Evolutionary conservation across 2,888 invertebrate genomes (phyloP).

Genomic region (Tribolium freemani): DNA sequence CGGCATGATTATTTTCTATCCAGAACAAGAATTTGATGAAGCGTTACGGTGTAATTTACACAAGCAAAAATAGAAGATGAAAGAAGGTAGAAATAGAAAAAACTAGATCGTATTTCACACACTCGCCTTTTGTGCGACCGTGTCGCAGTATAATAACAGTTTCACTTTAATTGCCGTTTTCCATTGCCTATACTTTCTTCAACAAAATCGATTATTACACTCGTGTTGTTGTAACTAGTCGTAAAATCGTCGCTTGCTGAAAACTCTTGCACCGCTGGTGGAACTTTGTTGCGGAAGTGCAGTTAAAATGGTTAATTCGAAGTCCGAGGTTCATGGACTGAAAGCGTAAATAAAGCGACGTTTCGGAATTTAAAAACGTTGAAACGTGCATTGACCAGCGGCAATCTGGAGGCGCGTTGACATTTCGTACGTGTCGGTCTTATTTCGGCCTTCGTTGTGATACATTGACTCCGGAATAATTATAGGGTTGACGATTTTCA

Average conservation of each 20-base stretch:
- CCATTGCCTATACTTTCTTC: slow-evolving; percentile 12
- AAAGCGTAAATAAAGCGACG: slow-evolving; percentile 38
- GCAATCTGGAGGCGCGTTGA: slow-evolving; percentile 14
- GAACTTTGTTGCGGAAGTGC: slow-evolving; percentile 31
- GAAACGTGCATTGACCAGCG: slow-evolving; percentile 28
- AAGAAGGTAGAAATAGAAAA: neutral
- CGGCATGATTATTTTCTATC: slow-evolving; percentile 40
- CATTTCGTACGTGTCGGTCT: slow-evolving; percentile 18
- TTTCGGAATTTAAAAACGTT: slow-evolving; percentile 15
- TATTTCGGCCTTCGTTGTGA: slow-evolving; percentile 1
- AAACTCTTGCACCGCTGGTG: neutral
- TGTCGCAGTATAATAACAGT: neutral
- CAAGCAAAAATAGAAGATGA: slow-evolving; percentile 31
- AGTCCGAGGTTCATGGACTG: slow-evolving; percentile 40
- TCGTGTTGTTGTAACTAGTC: neutral
- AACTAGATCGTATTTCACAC: neutral
- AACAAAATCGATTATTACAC: slow-evolving; percentile 11
- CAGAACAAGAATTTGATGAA: slow-evolving; percentile 38
- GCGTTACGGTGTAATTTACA: slow-evolving; percentile 40
- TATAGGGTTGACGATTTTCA: neutral
- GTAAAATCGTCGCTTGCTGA: neutral
- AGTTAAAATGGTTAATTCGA: slow-evolving; percentile 36
- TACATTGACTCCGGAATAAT: neutral
- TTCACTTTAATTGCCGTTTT: slow-evolving; percentile 16
- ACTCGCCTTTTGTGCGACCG: neutral